phyloP scores from a whole-genome alignment of 1,140 invertebrate genomes.

The Pemphigus obesinymphae region DNA sequence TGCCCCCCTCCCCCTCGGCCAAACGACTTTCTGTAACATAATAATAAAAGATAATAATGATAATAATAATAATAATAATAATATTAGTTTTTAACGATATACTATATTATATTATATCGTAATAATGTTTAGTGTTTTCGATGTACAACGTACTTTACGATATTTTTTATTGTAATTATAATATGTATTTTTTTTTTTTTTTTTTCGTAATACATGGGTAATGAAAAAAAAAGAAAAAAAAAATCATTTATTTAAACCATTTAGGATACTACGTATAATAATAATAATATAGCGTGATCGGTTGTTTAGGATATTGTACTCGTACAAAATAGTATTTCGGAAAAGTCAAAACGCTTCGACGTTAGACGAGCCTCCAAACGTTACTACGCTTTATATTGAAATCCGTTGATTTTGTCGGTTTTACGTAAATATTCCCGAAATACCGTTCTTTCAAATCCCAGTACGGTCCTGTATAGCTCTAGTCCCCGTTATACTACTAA shows the following conservation, averaged over 20 bases:
- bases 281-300: no score
- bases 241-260: no score
- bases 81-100: no score
- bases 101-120: no score
- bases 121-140: no score
- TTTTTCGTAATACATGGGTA: not conserved
- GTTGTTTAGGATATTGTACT: no score
- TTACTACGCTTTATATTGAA: not conserved
- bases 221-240: no score
- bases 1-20: constrained; percentile 39
- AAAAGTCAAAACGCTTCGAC: no score
- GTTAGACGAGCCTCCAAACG: not conserved
- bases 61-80: not conserved
- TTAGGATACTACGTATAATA: no score
- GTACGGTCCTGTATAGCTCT: not conserved
- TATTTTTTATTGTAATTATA: not conserved
- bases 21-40: constrained; percentile 29
- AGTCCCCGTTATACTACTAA: not conserved
- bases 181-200: not conserved
- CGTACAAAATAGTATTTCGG: no score
- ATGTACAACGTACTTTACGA: not conserved
- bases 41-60: not conserved
- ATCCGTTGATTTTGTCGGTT: not conserved
- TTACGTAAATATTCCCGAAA: not conserved
- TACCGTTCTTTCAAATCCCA: not conserved